Conservation (phyloP, 2,888 invertebrate species). For the Biston betularia region DNA sequence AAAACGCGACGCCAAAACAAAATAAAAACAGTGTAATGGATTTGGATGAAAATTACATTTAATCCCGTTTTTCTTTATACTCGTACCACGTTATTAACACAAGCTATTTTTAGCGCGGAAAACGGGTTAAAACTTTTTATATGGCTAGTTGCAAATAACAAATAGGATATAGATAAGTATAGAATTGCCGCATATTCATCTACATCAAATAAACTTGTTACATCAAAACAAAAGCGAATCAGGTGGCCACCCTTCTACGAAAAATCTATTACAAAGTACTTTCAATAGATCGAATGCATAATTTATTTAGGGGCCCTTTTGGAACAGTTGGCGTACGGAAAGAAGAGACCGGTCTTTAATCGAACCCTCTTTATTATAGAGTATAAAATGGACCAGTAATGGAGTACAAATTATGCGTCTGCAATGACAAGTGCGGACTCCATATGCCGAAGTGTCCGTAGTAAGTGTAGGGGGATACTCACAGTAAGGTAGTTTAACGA, state of each 20-base stretch:
- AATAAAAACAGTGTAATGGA: too few species aligned
- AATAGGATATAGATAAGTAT: conserved; percentile 8
- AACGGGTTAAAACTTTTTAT: too few species aligned
- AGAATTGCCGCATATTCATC: conserved; percentile 28
- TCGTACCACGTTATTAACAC: too few species aligned
- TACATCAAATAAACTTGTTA: conserved; percentile 43
- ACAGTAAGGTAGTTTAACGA: conserved; percentile 41
- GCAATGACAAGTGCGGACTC: conserved; percentile 77
- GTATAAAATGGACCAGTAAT: conserved; percentile 74
- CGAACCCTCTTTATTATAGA: conserved; percentile 76
- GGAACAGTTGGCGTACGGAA: conserved; percentile 79
- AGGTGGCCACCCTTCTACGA: conserved; percentile 68
- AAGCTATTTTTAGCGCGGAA: too few species aligned
- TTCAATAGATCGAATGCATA: conserved; percentile 83
- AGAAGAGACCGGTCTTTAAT: conserved; percentile 81
- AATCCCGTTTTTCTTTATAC: too few species aligned
- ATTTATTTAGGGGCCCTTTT: conserved; percentile 70
- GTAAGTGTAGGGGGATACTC: conserved; percentile 61
- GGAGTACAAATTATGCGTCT: conserved; percentile 81
- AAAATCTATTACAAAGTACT: conserved; percentile 75
- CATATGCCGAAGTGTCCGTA: conserved; percentile 83
- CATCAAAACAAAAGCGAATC: conserved; percentile 60
- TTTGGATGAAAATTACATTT: too few species aligned
- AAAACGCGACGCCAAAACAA: too few species aligned
- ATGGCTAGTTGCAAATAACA: background rate